Evolutionary conservation across 2,797 vertebrate species (phyloP).

Genomic region (Coracias cyanogaster): DNA sequence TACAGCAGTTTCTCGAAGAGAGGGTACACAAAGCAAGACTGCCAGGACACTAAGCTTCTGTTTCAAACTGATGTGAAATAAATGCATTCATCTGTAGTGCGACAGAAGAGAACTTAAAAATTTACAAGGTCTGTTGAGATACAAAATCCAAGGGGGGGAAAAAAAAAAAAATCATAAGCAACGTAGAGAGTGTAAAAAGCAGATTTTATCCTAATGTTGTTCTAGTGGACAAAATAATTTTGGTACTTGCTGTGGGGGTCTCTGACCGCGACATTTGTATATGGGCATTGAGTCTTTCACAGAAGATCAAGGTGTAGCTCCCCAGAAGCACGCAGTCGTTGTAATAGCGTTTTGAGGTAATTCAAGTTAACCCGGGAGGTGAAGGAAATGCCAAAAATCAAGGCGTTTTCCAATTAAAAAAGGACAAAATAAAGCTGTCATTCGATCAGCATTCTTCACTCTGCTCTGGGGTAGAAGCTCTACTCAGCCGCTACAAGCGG

Average conservation of each 20-base stretch:
- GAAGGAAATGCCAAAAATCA: background rate
- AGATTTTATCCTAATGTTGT: background rate
- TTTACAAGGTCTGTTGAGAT: background rate
- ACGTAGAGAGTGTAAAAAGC: background rate
- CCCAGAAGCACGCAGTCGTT: background rate
- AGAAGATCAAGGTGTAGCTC: background rate
- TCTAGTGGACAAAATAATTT: background rate
- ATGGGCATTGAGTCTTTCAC: background rate
- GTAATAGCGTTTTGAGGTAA: background rate
- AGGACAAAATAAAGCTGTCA: background rate
- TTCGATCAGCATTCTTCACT: background rate
- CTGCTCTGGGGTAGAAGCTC: background rate
- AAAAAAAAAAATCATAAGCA: background rate
- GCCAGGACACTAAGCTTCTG: background rate
- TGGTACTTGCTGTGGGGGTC: too few relatives aligned
- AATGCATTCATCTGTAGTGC: background rate
- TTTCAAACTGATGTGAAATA: background rate
- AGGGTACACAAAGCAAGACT: background rate
- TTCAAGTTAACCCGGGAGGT: background rate
- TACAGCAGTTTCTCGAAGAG: background rate
- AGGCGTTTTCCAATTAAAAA: background rate
- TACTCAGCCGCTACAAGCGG: background rate
- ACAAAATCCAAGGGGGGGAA: background rate
- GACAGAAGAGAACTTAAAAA: background rate
- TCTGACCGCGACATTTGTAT: too few relatives aligned